Base-by-base conservation (phyloP, 2,797 vertebrate species). In the Falco columbarius region DNA sequence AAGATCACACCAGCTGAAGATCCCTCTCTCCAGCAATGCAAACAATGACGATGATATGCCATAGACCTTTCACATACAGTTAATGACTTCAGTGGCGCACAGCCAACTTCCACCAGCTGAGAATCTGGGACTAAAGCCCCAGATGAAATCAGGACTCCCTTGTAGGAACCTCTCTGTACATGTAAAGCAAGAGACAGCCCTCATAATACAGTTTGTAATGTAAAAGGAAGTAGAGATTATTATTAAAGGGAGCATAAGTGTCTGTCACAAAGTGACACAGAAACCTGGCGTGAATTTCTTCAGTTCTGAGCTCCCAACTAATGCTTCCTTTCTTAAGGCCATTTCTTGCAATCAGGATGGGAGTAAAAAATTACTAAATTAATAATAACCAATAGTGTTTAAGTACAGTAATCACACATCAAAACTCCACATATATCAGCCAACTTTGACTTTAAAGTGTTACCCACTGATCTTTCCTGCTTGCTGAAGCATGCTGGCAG, bases 71-170 rank as follows among this genome's bases (percentile, higher is more conserved):
- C 72, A 71, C 63, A 38, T 15, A 12, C 13, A 65, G 23, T 61
- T n/a, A 74, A 44, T 61, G 63, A 92, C 89, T 87, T 68, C 21
- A 12, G 59, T 62, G 81, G 77, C 23, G 0, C 44, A 54, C 71
- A 38, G 76, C 81, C 86, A 92, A 2, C 34, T 61, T 62, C 34
- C 12, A 90, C 52, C 83, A 96, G 88, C 95, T 92, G 71, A 95
- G 86, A 89, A 89, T 65, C 59, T 73, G 67, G 79, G 84, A 88
- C 93, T 92, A 83, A 67, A 96, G 81, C 40, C 54, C 22, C 86
- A 90, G 67, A 34, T 95, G 70, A 89, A 91, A 92, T 24, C 71
- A 81, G 20, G 81, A 32, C n/a, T 89, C 23, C 51, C 42, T 66
- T 68, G 27, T 5, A 91, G 26, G 32, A 90, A 42, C 16, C 32